Base-by-base conservation (phyloP, 2,113 vertebrate species). In the Brachyhypopomus occidentalis region DNA sequence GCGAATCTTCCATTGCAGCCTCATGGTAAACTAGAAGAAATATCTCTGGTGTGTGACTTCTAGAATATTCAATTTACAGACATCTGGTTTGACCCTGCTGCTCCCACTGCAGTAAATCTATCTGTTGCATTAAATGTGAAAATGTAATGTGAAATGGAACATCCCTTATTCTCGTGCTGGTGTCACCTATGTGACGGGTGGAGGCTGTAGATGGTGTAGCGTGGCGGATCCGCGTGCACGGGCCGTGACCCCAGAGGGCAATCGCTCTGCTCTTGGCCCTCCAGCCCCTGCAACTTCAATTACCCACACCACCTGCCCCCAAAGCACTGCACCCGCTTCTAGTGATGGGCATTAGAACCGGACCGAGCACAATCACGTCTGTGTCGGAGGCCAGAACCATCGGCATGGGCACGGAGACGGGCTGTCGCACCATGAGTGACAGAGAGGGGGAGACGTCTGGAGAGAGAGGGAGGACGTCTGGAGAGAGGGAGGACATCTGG, bases 321-420 rank as follows among this genome's bases (percentile, higher is more conserved):
- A 55, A 55, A 77, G 38, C 14, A 45, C 12, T 3, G 62, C 60
- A 23, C 16, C 23, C 23, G 64, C 30, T 30, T 30, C 30, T 30
- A 80, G 59, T 85, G 84, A 83, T 80, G 77, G 72, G 34, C 70
- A 78, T 78, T 81, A 81, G 72, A 81, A 70, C 70, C 38, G 12
- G 16, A 67, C 36, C 5, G n/a, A 56, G 70, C 45, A 34, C 64
- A 59, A 79, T 82, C 76, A 76, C 64, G 22, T 58, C 56, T 79
- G 60, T 66, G 60, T 66, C 77, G 20, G 45, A 66, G 79, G 60
- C 36, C 8, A 75, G 71, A 23, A 27, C 38, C 74, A 76, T 67
- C 27, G 71, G 75, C 56, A 75, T 20, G 71, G 75, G 56, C 78
- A 66, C 79, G 71, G 71, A 48, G 9, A 56, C n/a, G 80, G 17